Base-by-base conservation (phyloP, 2,888 invertebrate genomes). In the Drosophila tanythrix region DNA sequence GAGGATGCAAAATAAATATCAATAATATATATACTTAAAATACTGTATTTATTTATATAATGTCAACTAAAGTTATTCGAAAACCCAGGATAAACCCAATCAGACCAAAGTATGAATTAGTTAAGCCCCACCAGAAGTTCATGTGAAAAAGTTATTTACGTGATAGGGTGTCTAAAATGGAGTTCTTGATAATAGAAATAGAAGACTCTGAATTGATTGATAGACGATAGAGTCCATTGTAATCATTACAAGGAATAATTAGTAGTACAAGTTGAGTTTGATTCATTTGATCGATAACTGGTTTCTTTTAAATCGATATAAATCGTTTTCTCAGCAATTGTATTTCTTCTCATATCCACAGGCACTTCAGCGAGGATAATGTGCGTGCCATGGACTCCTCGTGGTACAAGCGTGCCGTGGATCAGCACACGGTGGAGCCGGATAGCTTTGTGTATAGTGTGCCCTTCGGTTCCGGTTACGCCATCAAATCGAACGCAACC, bases 351-450 rank as follows among this genome's bases (percentile, higher is more conserved):
- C 8, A 4, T 18, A 10, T 56, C 4, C 10, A 40, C 93, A 98
- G 98, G 31, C 96, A 96, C 92, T 98, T 98, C 90, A 96, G 96
- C 83, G 96, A 97, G 84, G 95, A 94, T 70, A 96, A 97, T 91
- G 95, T 95, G 1, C 94, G 96, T 74, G 97, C 97, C 0, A 97
- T 97, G 93, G 98, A 98, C 90, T 96, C 97, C 70, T 95, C 97
- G 40, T 98, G 98, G 98, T 98, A 98, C 92, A 96, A 96, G 82
- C 94, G 98, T 61, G 98, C 98, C 0, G 97, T 98, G 2, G 98
- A 98, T 92, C 98, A 98, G 88, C 97, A 98, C 91, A 94, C 95
- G 0, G 95, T 97, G 60, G 97, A 98, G 85, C 96, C 96, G 1
- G 97, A 97, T 88, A 97, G 98, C 92, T 98, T 98, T 92, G 98